Conservation (phyloP, 2,113 vertebrate genomes). For the Sciurus niger region DNA sequence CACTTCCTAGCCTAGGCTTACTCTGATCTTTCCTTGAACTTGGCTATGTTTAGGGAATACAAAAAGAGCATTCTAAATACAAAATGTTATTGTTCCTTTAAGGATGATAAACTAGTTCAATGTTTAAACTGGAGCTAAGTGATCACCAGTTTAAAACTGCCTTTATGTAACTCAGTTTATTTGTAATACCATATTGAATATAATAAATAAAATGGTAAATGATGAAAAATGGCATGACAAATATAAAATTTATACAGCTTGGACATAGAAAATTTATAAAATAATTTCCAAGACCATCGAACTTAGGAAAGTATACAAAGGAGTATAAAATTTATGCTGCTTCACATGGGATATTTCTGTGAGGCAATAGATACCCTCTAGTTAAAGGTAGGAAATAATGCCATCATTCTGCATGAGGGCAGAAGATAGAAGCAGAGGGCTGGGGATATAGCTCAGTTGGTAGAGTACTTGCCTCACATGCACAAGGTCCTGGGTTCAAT, state of each 20-base stretch:
- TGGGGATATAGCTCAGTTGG: too few relatives aligned
- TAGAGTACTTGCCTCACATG: too few relatives aligned
- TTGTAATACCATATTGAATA: background rate
- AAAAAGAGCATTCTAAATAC: too few relatives aligned
- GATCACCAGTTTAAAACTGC: background rate
- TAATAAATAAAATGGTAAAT: conserved; percentile 29
- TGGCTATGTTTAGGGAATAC: too few relatives aligned
- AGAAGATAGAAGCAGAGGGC: background rate
- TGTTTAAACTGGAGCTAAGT: background rate
- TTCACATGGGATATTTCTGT: background rate
- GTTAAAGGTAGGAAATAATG: background rate
- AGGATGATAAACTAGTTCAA: background rate
- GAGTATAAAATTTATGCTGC: background rate
- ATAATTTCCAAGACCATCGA: background rate
- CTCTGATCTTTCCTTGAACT: too few relatives aligned
- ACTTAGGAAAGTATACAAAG: background rate
- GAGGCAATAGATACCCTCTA: background rate
- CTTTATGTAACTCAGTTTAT: background rate
- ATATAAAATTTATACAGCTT: background rate
- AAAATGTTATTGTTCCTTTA: background rate
- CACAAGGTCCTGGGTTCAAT: too few relatives aligned
- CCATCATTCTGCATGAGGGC: background rate
- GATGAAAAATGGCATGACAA: background rate
- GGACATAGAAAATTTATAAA: background rate
- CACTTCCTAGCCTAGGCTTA: too few relatives aligned